A percentile compares a stretch with the other conserved stretches of the same genome.
These are phyloP conservation scores for Paradoxurus hermaphroditus DNA, from an alignment of 2,113 vertebrate species.

Conservation along the genomic window DNA sequence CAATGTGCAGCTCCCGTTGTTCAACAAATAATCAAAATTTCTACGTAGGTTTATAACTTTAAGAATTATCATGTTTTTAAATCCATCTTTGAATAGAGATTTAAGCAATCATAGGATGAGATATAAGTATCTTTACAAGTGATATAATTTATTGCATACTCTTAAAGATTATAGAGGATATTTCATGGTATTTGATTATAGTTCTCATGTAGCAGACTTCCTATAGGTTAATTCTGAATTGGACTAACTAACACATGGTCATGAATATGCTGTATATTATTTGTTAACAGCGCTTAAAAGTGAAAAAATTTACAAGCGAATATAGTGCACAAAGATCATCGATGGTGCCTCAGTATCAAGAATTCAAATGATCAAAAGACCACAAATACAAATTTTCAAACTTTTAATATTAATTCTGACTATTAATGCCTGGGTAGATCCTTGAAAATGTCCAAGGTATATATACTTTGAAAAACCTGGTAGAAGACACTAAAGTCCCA, in stretches of 20 bases:
- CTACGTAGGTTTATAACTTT: not conserved
- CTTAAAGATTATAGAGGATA: not conserved
- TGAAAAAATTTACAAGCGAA: not conserved
- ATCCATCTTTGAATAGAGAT: not conserved
- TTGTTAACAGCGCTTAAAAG: not conserved
- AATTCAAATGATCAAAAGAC: not conserved
- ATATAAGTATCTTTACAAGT: conserved; percentile 10
- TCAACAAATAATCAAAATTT: not conserved
- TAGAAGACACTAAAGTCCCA: not conserved
- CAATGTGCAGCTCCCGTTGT: not conserved
- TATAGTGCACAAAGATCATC: not conserved
- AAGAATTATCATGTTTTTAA: not conserved
- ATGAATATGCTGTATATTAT: not conserved
- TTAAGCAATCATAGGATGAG: not conserved
- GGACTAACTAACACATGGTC: not conserved
- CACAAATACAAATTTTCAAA: not conserved
- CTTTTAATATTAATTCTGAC: not conserved
- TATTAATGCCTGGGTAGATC: not conserved
- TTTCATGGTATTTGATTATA: not conserved
- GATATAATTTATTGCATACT: not conserved
- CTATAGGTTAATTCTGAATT: not conserved
- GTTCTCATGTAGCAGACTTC: not conserved
- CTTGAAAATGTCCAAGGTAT: not conserved
- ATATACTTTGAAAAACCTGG: not conserved
- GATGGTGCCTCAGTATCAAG: not conserved